Base-by-base conservation (phyloP, 2,888 invertebrate species). In the Melanostoma mellinum region DNA sequence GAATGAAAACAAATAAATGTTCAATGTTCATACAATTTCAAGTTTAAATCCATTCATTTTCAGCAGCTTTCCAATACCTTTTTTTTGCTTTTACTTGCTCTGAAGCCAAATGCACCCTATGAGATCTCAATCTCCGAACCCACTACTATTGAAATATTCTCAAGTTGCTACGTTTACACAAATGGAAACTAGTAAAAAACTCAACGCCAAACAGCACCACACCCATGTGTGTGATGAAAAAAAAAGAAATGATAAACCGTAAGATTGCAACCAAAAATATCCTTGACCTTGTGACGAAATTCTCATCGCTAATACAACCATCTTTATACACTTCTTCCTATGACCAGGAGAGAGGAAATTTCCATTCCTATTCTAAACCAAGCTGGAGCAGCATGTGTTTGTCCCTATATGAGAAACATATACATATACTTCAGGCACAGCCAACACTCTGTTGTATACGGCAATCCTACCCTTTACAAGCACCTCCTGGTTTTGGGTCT, bases 251-350 rank as follows among this genome's bases (percentile, higher is more conserved):
- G 3, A 52, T 9, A 35, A 63, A 58, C 20, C 72, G 76, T 73
- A 56, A 55, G 58, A 69, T 63, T 69, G 77, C 68, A 74, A 73
- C 77, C 69, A 38, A 69, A 73, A 82, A 65, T 82, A 82, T 82
- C 82, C 82, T 82, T 82, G 82, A 82, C 82, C 82, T 82, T 82
- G 82, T 77, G 73, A 82, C 52, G 73, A 73, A 71, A 73, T 77
- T 46, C 58, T 68, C 53, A 69, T 81, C 55, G 38, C 71, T 72
- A 60, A 76, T 67, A 68, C 38, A 46, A 35, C 38, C 48, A 74
- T 46, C 9, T 6, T 8, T 46, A 69, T 73, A 61, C 55, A 61
- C 55, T 68, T 55, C 56, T 72, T 53, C 61, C 48, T 40, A 67
- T 48, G 32, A 32, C 9, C n/a, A 42, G 33, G 40, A 60, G 72